These are phyloP conservation scores for Tyria jacobaeae DNA, from an alignment of 2,888 invertebrate species.

Conservation along the genomic window DNA sequence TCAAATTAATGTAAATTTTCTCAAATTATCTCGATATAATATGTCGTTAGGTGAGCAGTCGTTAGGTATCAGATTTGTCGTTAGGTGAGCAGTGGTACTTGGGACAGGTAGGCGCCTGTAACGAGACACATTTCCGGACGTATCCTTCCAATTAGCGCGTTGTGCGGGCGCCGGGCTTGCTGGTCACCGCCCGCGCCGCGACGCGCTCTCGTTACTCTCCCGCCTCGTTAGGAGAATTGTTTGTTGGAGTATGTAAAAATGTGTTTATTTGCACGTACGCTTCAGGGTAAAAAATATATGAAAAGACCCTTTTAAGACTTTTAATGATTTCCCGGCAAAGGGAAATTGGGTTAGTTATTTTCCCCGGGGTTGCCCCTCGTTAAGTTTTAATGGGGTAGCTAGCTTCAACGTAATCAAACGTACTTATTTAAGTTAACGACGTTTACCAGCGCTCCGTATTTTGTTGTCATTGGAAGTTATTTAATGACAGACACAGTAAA, in stretches of 20 bases:
- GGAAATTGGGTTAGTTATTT: conserved; percentile 87
- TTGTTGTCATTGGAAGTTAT: conserved; percentile 78
- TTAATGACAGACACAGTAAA: conserved; percentile 50
- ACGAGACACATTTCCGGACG: conserved; percentile 81
- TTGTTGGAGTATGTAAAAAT: conserved; percentile 87
- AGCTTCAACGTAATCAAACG: conserved; percentile 86
- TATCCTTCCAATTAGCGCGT: conserved; percentile 82
- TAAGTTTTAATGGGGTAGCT: conserved; percentile 87
- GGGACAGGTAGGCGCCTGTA: conserved; percentile 72
- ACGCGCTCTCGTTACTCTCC: conserved; percentile 79
- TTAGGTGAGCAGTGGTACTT: conserved; percentile 54
- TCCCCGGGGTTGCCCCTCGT: conserved; percentile 86
- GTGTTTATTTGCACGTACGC: conserved; percentile 87
- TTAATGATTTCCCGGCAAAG: conserved; percentile 87
- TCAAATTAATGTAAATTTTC: conserved; percentile 35
- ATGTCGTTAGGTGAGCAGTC: too few relatives aligned
- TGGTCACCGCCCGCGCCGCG: conserved; percentile 51
- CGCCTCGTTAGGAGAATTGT: conserved; percentile 86
- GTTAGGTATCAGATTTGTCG: conserved; percentile 74
- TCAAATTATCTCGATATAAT: conserved; percentile 10
- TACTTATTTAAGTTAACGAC: conserved; percentile 86
- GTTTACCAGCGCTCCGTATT: conserved; percentile 77
- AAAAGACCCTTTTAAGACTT: conserved; percentile 87
- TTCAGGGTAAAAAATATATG: conserved; percentile 84
- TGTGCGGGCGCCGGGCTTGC: conserved; percentile 48